Evolutionary conservation across 2,888 invertebrate species (phyloP).

Genomic region (Notocelia uddmanniana): DNA sequence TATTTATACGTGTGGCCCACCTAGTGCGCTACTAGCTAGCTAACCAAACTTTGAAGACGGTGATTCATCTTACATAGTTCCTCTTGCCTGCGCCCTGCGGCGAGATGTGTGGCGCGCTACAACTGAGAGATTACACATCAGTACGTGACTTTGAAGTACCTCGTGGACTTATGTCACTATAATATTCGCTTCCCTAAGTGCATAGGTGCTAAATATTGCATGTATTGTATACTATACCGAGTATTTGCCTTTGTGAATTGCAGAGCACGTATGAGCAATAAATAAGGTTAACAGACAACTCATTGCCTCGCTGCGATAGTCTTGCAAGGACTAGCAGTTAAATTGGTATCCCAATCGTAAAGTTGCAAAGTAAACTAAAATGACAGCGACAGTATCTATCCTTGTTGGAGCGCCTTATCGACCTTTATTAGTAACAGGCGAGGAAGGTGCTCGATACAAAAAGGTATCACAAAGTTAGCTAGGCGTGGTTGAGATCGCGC

Average conservation of each 20-base stretch:
- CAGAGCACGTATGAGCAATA: conserved; percentile 19
- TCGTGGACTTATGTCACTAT: conserved; percentile 65
- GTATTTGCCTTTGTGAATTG: conserved; percentile 27
- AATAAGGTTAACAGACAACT: conserved; percentile 14
- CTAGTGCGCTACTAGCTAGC: conserved; percentile 28
- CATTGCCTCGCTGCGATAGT: neutral
- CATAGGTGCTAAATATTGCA: conserved; percentile 41
- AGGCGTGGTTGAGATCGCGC: conserved; percentile 47
- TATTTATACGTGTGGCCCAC: conserved; percentile 35
- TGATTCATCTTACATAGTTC: conserved; percentile 37
- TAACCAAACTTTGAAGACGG: conserved; percentile 40
- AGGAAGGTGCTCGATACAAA: conserved; percentile 29
- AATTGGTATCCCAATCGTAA: neutral
- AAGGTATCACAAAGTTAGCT: conserved; percentile 27
- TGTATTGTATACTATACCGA: neutral
- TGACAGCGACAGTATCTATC: neutral
- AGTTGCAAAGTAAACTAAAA: conserved; percentile 10
- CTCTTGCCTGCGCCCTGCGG: conserved; percentile 51
- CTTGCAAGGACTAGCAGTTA: neutral
- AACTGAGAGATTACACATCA: conserved; percentile 64
- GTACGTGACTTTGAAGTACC: conserved; percentile 66
- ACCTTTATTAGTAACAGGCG: conserved; percentile 30
- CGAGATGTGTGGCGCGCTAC: conserved; percentile 63
- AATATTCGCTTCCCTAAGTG: conserved; percentile 53
- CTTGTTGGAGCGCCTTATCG: neutral